Percentiles rank a stretch among this genome's conserved stretches.
These are phyloP conservation scores for Corythoichthys haematopterus DNA, from an alignment of 2,113 vertebrate species.

Conservation along the genomic window DNA sequence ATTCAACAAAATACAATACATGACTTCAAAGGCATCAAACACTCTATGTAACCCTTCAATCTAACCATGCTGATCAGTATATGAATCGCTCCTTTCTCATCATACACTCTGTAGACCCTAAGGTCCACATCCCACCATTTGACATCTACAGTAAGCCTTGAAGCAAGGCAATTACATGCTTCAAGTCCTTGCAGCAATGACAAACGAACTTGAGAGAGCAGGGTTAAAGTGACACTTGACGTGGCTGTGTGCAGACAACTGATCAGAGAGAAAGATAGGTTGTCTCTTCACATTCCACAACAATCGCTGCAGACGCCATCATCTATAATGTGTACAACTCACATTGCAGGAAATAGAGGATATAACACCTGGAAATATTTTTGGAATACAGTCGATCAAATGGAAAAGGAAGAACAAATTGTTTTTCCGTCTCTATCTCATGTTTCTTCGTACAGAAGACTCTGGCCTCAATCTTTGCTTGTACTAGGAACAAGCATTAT, in stretches of 20 bases:
- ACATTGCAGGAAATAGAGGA: slow-evolving; percentile 6
- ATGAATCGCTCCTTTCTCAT: slow-evolving; percentile 23
- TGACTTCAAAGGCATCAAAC: slow-evolving; percentile 8
- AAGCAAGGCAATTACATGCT: slow-evolving; percentile 66
- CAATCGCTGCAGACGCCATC: slow-evolving; percentile 35
- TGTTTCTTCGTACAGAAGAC: too few species aligned
- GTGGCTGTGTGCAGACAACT: slow-evolving; percentile 26
- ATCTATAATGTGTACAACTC: slow-evolving; percentile 17
- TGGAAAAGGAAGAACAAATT: background rate
- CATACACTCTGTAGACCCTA: slow-evolving; percentile 37
- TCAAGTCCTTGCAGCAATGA: slow-evolving; percentile 57
- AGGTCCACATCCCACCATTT: slow-evolving; percentile 39
- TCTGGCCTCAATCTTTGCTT: too few species aligned
- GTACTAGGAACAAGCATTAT: too few species aligned
- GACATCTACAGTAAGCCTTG: slow-evolving; percentile 42
- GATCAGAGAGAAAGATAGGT: slow-evolving; percentile 46
- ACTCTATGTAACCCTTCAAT: slow-evolving; percentile 10
- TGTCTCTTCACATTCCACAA: slow-evolving; percentile 44
- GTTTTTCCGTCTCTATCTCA: background rate
- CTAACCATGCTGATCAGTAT: slow-evolving; percentile 22
- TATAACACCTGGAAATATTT: background rate
- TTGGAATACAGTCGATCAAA: background rate
- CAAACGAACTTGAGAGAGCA: slow-evolving; percentile 37
- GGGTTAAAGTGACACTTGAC: slow-evolving; percentile 29
- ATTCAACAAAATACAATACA: background rate